phyloP scores from a whole-genome alignment of 1,140 invertebrate genomes.

The Euwallacea similis region DNA sequence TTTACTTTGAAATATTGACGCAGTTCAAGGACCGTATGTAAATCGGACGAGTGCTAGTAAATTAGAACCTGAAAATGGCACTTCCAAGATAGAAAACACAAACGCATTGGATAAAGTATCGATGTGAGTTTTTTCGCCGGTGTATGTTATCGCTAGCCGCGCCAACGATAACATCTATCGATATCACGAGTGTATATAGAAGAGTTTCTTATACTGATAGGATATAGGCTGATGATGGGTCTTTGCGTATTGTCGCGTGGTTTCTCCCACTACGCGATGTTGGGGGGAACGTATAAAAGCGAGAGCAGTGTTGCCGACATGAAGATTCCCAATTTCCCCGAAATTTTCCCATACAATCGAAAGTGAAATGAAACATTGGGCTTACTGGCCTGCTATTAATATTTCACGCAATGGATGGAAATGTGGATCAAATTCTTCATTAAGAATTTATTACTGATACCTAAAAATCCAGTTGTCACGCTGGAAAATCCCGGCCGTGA shows the following conservation, averaged over 20 bases:
- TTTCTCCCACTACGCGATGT: slow-evolving; percentile 32
- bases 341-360: not conserved
- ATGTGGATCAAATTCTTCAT: no score
- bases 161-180: not conserved
- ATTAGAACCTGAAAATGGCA: slow-evolving; percentile 19
- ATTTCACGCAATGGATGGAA: no score
- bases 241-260: slow-evolving; percentile 38
- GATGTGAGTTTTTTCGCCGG: slow-evolving; percentile 9
- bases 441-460: no score
- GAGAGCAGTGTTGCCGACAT: slow-evolving; percentile 17
- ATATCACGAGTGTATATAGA: slow-evolving; percentile 18
- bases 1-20: not conserved
- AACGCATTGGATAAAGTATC: not conserved
- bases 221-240: slow-evolving; percentile 29
- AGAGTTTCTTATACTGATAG: slow-evolving; percentile 34
- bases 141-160: not conserved
- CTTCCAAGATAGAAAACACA: not conserved
- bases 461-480: no score
- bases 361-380: not conserved
- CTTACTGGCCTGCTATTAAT: no score
- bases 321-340: not conserved
- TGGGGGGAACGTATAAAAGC: slow-evolving; percentile 16
- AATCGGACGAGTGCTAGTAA: not conserved
- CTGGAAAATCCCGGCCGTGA: no score
- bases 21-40: not conserved